Percentiles rank a stretch among this genome's conserved stretches.
Conservation (phyloP, 2,888 invertebrate species). For the Calephelis perditalis region DNA sequence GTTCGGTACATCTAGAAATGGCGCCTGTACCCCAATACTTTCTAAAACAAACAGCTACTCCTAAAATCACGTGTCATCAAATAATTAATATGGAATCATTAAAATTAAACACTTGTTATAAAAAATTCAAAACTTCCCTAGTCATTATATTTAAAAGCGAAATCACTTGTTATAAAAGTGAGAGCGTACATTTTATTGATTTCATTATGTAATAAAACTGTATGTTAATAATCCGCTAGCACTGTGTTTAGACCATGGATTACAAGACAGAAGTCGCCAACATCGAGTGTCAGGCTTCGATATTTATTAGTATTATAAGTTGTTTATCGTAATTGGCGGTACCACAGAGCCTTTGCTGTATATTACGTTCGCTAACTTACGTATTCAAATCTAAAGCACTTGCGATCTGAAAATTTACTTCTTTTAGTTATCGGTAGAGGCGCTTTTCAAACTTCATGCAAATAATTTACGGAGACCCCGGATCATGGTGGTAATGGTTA, state of each 20-base stretch:
- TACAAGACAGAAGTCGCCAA: not conserved
- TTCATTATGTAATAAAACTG: not conserved
- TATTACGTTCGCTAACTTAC: not conserved
- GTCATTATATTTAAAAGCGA: conserved; percentile 5
- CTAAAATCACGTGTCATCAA: not conserved
- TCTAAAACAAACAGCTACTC: not conserved
- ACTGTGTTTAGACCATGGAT: not conserved
- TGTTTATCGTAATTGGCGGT: too few relatives aligned
- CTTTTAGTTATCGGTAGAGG: too few relatives aligned
- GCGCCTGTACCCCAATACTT: not conserved
- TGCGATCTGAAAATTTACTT: too few relatives aligned
- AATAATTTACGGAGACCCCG: too few relatives aligned
- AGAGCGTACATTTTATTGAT: conserved; percentile 3
- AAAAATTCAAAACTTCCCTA: not conserved
- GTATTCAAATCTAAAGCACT: too few relatives aligned
- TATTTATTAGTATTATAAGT: not conserved
- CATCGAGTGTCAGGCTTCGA: not conserved
- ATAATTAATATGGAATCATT: not conserved
- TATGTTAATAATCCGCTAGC: too few relatives aligned
- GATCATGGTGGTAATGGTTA: too few relatives aligned
- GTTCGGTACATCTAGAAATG: too few relatives aligned
- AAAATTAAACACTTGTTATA: not conserved
- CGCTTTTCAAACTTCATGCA: too few relatives aligned
- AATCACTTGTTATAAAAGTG: not conserved
- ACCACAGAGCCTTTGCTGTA: not conserved